These are phyloP conservation scores for Thamnophis elegans DNA, from an alignment of 2,797 vertebrate genomes.

Conservation along the genomic window DNA sequence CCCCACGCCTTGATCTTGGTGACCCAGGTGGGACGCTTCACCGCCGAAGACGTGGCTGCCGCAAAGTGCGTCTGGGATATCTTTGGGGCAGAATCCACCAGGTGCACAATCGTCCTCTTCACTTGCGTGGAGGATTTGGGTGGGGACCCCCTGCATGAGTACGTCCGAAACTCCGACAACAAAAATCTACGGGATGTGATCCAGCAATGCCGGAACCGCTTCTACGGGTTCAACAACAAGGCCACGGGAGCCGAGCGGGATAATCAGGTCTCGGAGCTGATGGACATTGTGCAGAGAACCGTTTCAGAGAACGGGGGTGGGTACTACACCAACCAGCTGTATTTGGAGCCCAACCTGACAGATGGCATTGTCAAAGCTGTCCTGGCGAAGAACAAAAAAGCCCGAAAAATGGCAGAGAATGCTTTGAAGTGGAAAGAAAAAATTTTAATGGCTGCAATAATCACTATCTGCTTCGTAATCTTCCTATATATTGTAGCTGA, in stretches of 20 bases:
- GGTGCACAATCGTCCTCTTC: slow-evolving; percentile 53
- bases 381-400: neutral
- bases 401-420: neutral
- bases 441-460: fast-evolving
- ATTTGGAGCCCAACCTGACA: neutral
- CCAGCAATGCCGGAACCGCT: neutral
- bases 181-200: neutral
- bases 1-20: slow-evolving; percentile 23
- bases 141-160: slow-evolving; percentile 16
- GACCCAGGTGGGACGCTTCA: slow-evolving; percentile 24
- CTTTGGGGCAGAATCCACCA: slow-evolving; percentile 71
- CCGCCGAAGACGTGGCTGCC: slow-evolving; percentile 61
- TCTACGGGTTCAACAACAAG: slow-evolving; percentile 44
- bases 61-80: slow-evolving; percentile 68
- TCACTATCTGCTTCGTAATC: too few relatives aligned
- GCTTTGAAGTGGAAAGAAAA: neutral
- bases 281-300: neutral
- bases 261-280: slow-evolving; percentile 27
- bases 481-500: neutral
- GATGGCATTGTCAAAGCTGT: fast-evolving
- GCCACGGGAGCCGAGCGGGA: neutral
- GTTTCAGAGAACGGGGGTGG: neutral
- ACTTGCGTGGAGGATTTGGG: slow-evolving; percentile 74
- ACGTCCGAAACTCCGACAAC: neutral
- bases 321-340: slow-evolving; percentile 30